Percentiles rank a stretch among this genome's conserved stretches.
Conservation (phyloP, 2,113 vertebrate genomes). For the Halcyon senegalensis region DNA sequence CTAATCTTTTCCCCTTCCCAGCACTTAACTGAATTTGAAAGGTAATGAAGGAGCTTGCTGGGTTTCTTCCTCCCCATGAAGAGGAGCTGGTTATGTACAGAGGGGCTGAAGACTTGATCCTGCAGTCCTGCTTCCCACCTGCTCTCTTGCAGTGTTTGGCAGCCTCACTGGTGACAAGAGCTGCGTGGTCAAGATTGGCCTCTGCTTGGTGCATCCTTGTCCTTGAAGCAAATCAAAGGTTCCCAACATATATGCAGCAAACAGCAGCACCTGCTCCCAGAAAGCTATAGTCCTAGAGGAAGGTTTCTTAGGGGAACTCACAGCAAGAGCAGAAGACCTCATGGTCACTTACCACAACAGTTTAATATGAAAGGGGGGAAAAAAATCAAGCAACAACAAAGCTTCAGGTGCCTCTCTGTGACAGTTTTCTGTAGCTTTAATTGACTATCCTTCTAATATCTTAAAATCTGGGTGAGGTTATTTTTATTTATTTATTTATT, state of each 20-base stretch:
- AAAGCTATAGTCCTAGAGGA: not conserved
- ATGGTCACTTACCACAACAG: not conserved
- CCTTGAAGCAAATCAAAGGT: not conserved
- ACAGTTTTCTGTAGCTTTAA: not conserved
- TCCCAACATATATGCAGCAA: fast-evolving
- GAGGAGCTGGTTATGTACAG: not conserved
- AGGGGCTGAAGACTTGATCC: not conserved
- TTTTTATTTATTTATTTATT: not conserved
- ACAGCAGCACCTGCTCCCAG: not conserved
- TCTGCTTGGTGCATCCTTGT: not conserved
- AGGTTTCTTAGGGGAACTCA: not conserved
- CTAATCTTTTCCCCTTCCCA: not conserved
- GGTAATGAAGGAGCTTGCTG: not conserved
- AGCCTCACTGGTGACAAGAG: not conserved
- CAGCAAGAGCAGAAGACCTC: not conserved
- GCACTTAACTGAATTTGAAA: not conserved
- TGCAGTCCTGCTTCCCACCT: not conserved
- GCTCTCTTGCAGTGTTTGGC: not conserved
- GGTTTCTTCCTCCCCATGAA: not conserved
- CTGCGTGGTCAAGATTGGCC: not conserved
- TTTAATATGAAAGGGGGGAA: not conserved
- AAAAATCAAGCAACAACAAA: not conserved
- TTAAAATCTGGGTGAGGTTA: not conserved
- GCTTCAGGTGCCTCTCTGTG: not conserved
- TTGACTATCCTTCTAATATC: not conserved